A percentile compares a stretch with the other conserved stretches of the same genome.
These are phyloP conservation scores for Centropus bengalensis DNA, from an alignment of 2,113 vertebrate species.

Conservation along the genomic window DNA sequence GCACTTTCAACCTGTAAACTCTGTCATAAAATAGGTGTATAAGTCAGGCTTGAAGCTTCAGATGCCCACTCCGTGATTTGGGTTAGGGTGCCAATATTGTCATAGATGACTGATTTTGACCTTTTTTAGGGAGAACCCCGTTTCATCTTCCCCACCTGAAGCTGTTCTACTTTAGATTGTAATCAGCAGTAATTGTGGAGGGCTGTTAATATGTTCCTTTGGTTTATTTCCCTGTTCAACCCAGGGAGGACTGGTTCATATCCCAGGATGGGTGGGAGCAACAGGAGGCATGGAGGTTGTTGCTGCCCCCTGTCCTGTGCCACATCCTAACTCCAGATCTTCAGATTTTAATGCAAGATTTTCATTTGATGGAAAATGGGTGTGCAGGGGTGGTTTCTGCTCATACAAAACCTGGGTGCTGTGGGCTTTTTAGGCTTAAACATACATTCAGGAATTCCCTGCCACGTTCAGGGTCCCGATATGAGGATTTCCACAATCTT, in stretches of 20 bases:
- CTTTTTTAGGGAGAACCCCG: neutral
- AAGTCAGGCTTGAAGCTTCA: neutral
- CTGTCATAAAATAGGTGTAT: neutral
- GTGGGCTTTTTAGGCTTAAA: neutral
- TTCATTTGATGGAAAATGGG: neutral
- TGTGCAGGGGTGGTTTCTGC: too few species aligned
- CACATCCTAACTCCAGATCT: rapidly evolving
- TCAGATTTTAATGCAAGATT: neutral
- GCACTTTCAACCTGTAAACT: neutral
- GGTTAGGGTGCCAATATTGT: neutral
- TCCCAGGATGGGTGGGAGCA: rapidly evolving
- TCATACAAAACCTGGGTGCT: neutral
- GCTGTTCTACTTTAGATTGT: neutral
- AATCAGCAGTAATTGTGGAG: neutral
- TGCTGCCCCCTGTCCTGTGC: rapidly evolving
- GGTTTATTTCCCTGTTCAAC: neutral
- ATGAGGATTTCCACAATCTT: neutral
- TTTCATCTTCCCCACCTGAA: neutral
- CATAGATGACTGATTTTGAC: neutral
- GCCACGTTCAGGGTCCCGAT: neutral
- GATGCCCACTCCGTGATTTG: rapidly evolving
- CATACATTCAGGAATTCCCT: neutral
- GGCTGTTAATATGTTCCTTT: neutral
- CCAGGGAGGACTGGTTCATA: neutral
- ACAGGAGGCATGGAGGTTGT: neutral